Evolutionary conservation across 2,888 invertebrate genomes (phyloP).

Genomic region (Amphiduros pacificus): DNA sequence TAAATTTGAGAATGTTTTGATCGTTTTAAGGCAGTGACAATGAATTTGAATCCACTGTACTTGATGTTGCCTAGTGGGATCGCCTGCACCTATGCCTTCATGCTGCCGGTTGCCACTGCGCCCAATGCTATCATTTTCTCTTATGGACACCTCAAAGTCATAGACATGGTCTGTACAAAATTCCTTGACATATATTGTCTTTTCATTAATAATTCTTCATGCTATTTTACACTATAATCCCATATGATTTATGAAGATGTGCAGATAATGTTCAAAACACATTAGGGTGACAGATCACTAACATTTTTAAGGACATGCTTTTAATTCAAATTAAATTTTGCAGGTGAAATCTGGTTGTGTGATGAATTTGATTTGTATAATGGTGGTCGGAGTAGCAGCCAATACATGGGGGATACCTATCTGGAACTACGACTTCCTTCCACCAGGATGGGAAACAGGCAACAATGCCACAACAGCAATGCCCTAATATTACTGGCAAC

Average conservation of each 20-base stretch:
- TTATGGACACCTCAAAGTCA: conserved; percentile 3
- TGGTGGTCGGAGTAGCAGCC: not conserved
- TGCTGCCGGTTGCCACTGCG: not conserved
- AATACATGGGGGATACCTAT: not conserved
- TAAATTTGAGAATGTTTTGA: too few relatives aligned
- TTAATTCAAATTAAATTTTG: not conserved
- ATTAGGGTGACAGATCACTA: too few relatives aligned
- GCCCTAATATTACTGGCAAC: too few relatives aligned
- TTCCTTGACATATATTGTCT: too few relatives aligned
- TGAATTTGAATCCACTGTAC: not conserved
- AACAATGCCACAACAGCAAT: too few relatives aligned
- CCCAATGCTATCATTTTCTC: not conserved
- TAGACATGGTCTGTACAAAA: conserved; percentile 1
- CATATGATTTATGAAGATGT: too few relatives aligned
- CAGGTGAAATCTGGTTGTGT: conserved; percentile 1
- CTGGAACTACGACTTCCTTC: not conserved
- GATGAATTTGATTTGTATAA: not conserved
- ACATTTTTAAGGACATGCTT: too few relatives aligned
- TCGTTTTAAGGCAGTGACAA: not conserved
- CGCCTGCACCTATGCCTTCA: conserved; percentile 1
- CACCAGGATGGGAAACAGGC: not conserved
- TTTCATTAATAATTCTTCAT: too few relatives aligned
- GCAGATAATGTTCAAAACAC: too few relatives aligned
- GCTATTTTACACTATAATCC: too few relatives aligned
- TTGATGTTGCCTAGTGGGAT: not conserved